Percentiles rank a stretch among this genome's conserved stretches.
These are phyloP conservation scores for Phallusia fumigata DNA, from an alignment of 23 tunicate species.

Conservation along the genomic window DNA sequence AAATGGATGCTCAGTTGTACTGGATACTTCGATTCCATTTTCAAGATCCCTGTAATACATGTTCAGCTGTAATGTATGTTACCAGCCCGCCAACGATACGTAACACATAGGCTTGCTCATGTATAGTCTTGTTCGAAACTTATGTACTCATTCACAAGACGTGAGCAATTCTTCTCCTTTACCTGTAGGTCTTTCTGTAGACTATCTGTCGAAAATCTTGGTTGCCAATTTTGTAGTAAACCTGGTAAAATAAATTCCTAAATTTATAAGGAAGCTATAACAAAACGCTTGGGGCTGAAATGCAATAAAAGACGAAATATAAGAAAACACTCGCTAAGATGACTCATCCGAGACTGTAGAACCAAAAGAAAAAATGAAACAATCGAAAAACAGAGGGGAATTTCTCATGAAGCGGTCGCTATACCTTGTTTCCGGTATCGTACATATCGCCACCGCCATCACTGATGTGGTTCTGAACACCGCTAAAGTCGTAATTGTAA, in stretches of 20 bases:
- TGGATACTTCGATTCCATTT: slow-evolving; percentile 47
- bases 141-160: too few relatives aligned
- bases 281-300: too few relatives aligned
- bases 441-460: slow-evolving; percentile 85
- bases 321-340: too few relatives aligned
- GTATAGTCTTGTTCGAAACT: too few relatives aligned
- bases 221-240: slow-evolving; percentile 53
- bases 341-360: too few relatives aligned
- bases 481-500: slow-evolving; percentile 51
- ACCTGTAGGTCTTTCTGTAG: slow-evolving; percentile 51
- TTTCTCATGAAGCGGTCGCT: too few relatives aligned
- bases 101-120: too few relatives aligned
- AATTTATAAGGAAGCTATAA: not conserved
- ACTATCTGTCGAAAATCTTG: slow-evolving; percentile 11
- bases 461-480: slow-evolving; percentile 37
- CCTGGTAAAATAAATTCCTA: slow-evolving; percentile 17
- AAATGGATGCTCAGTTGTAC: slow-evolving; percentile 79
- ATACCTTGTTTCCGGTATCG: slow-evolving; percentile 66
- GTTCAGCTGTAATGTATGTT: not conserved
- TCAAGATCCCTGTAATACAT: slow-evolving; percentile 30
- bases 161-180: not conserved
- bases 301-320: not conserved
- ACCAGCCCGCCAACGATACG: not conserved
- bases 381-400: too few relatives aligned
- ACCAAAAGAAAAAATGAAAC: too few relatives aligned